Evolutionary conservation across 1,140 invertebrate species (phyloP).

Genomic region (Danaus plexippus): DNA sequence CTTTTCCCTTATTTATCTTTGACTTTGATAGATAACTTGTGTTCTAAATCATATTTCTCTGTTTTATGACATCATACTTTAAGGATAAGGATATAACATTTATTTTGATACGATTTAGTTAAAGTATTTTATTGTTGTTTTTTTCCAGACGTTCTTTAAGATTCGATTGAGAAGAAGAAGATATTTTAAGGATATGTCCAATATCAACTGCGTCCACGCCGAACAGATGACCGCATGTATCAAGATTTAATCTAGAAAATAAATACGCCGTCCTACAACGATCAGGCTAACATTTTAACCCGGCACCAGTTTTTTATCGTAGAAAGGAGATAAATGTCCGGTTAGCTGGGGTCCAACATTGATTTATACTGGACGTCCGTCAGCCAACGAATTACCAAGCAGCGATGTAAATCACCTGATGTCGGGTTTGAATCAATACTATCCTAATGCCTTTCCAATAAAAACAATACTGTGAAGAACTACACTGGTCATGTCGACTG

Average conservation of each 20-base stretch:
- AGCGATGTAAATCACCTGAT: slow-evolving; percentile 62
- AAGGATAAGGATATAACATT: too few relatives aligned
- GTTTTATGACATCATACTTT: too few relatives aligned
- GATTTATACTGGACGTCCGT: slow-evolving; percentile 64
- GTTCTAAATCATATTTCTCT: too few relatives aligned
- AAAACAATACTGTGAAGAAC: slow-evolving; percentile 15
- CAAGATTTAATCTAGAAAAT: slow-evolving; percentile 10
- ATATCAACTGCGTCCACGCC: too few relatives aligned
- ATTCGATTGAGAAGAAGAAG: too few relatives aligned
- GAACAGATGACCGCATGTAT: too few relatives aligned
- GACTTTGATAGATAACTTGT: slow-evolving; percentile 36
- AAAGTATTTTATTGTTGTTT: too few relatives aligned
- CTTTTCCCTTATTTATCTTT: slow-evolving; percentile 56
- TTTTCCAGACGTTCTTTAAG: too few relatives aligned
- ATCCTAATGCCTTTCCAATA: slow-evolving; percentile 37
- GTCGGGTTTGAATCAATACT: slow-evolving; percentile 43
- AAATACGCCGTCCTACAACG: slow-evolving; percentile 14
- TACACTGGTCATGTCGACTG: too few relatives aligned
- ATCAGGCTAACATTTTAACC: slow-evolving; percentile 32
- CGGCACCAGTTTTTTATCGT: slow-evolving; percentile 56
- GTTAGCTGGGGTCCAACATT: slow-evolving; percentile 64
- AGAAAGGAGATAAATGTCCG: slow-evolving; percentile 61
- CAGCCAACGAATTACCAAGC: slow-evolving; percentile 64
- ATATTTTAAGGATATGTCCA: too few relatives aligned
- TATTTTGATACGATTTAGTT: too few relatives aligned